phyloP scores from a whole-genome alignment of 2,797 vertebrate genomes.

The Arnoldichthys spilopterus region DNA sequence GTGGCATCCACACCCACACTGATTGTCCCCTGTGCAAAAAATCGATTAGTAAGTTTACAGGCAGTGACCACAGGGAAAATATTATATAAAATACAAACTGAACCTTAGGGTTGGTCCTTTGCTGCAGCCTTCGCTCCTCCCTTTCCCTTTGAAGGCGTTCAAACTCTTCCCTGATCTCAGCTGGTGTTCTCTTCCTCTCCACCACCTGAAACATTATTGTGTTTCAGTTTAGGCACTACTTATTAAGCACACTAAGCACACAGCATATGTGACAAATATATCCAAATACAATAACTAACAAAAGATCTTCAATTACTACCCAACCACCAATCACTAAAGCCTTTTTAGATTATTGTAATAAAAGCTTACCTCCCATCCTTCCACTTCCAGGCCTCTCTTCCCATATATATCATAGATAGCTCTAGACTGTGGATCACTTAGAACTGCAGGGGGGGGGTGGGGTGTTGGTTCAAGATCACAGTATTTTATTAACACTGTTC shows the following conservation, averaged over 20 bases:
- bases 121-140: conserved; percentile 93
- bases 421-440: conserved; percentile 94
- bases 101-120: conserved; percentile 98
- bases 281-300: too few species aligned
- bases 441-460: conserved; percentile 82
- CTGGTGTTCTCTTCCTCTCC: conserved; percentile 92
- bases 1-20: conserved; percentile 97
- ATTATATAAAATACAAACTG: background rate
- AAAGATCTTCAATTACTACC: too few species aligned
- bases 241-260: too few species aligned
- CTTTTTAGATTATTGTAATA: conserved; percentile 4
- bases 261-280: background rate
- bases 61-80: background rate
- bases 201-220: conserved; percentile 82
- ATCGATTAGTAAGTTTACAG: conserved; percentile 9
- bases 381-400: conserved; percentile 95
- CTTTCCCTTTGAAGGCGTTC: conserved; percentile 94
- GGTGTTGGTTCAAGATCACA: background rate
- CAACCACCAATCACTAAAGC: background rate
- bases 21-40: conserved; percentile 87
- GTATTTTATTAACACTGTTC: background rate
- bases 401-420: conserved; percentile 99
- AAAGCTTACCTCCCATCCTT: conserved; percentile 96
- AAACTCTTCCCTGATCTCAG: conserved; percentile 96
- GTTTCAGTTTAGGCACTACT: background rate